phyloP scores from a whole-genome alignment of 2,113 vertebrate species.

The Sebastes fasciatus region DNA sequence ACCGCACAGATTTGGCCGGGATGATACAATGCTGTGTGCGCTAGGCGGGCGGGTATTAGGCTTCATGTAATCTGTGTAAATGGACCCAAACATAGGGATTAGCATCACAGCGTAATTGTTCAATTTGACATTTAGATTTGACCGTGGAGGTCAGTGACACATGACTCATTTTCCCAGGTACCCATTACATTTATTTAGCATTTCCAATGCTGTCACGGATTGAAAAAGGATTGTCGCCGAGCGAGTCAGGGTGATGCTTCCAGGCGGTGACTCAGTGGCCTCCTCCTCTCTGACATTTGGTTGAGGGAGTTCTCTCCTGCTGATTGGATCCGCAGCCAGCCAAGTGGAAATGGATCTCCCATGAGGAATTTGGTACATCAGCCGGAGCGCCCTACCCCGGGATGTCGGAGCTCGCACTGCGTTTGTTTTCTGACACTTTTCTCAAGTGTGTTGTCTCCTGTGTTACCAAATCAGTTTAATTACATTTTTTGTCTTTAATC shows the following conservation, averaged over 20 bases:
- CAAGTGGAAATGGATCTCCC: slow-evolving; percentile 71
- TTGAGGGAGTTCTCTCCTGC: slow-evolving; percentile 43
- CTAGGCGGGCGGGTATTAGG: background rate
- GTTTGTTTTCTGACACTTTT: slow-evolving; percentile 43
- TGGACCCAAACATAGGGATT: slow-evolving; percentile 42
- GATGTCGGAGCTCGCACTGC: slow-evolving; percentile 23
- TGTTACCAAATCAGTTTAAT: slow-evolving; percentile 14
- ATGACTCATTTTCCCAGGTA: slow-evolving; percentile 8
- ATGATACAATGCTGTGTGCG: slow-evolving; percentile 19
- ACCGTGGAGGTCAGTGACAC: slow-evolving; percentile 17
- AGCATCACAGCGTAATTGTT: slow-evolving; percentile 15
- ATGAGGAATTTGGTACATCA: slow-evolving; percentile 66
- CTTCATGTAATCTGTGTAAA: slow-evolving; percentile 56
- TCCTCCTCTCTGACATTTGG: slow-evolving; percentile 52
- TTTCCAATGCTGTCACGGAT: slow-evolving; percentile 21
- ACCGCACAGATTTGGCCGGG: background rate
- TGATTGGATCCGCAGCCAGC: slow-evolving; percentile 59
- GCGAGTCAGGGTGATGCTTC: slow-evolving; percentile 3
- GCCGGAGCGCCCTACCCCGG: slow-evolving; percentile 20
- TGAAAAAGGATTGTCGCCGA: slow-evolving; percentile 24
- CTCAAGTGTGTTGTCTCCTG: slow-evolving; percentile 10
- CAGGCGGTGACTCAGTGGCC: slow-evolving; percentile 50
- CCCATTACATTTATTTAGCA: slow-evolving; percentile 37
- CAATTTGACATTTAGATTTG: slow-evolving; percentile 40
- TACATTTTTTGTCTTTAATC: slow-evolving; percentile 19